phyloP scores from a whole-genome alignment of 2,113 vertebrate species.

The Hypanus sabinus region DNA sequence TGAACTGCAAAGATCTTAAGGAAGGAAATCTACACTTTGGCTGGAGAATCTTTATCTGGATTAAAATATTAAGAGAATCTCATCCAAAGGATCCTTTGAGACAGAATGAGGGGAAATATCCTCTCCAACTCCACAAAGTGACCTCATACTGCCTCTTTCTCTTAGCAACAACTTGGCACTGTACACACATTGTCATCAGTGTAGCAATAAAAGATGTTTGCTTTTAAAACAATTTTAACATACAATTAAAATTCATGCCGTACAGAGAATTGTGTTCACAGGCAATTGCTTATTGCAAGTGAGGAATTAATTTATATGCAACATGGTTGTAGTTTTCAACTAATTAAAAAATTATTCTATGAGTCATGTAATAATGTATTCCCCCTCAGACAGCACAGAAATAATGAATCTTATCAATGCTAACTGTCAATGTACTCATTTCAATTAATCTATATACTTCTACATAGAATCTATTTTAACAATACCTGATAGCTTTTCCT shows the following conservation, averaged over 20 bases:
- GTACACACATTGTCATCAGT: not conserved
- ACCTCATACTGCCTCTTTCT: too few species aligned
- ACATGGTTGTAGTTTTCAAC: not conserved
- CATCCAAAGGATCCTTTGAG: not conserved
- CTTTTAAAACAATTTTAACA: conserved; percentile 10
- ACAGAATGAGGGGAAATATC: not conserved
- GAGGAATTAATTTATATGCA: conserved; percentile 23
- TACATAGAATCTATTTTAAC: not conserved
- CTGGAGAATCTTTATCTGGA: too few species aligned
- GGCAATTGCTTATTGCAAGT: not conserved
- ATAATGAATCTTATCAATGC: conserved; percentile 17
- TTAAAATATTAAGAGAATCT: too few species aligned
- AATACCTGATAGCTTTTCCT: not conserved
- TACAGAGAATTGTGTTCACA: not conserved
- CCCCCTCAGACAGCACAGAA: conserved; percentile 8
- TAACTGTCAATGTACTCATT: conserved; percentile 10
- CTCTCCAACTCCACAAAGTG: not conserved
- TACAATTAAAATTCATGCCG: not conserved
- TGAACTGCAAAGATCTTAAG: too few species aligned
- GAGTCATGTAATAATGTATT: conserved; percentile 5
- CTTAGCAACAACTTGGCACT: too few species aligned
- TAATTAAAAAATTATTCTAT: conserved; percentile 23
- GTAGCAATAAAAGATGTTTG: not conserved
- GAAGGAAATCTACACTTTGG: too few species aligned
- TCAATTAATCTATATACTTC: conserved; percentile 24